A percentile compares a stretch with the other conserved stretches of the same genome.
phyloP scores from a whole-genome alignment of 2,888 invertebrate genomes.

The Coelinius sp. region DNA sequence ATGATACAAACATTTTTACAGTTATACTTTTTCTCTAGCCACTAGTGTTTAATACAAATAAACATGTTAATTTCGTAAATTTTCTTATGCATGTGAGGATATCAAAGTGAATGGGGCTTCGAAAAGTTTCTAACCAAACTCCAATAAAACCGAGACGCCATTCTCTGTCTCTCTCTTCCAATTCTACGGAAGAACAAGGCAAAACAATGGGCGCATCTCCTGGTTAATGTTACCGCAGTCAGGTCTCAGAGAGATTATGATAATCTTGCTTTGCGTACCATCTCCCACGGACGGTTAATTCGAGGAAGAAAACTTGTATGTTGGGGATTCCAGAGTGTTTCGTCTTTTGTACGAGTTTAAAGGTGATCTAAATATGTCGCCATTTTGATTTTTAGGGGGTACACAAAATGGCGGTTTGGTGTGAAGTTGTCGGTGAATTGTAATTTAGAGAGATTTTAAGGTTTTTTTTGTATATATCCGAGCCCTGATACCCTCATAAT shows the following conservation, averaged over 20 bases:
- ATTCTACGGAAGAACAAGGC: conserved; percentile 48
- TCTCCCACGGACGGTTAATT: conserved; percentile 62
- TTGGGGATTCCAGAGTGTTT: conserved; percentile 41
- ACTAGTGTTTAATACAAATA: conserved; percentile 10
- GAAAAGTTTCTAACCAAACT: conserved; percentile 51
- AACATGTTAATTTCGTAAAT: conserved; percentile 18
- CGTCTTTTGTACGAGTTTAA: not conserved
- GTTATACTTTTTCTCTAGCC: conserved; percentile 4
- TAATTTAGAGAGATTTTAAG: no score
- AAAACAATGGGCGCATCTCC: conserved; percentile 65
- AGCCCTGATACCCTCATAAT: not conserved
- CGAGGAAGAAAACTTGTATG: conserved; percentile 66
- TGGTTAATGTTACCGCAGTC: conserved; percentile 68
- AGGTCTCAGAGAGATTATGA: conserved; percentile 69
- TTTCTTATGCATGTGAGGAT: conserved; percentile 24
- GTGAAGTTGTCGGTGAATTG: no score
- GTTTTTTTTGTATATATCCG: not conserved
- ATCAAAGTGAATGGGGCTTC: conserved; percentile 49
- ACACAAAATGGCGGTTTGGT: no score
- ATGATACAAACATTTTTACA: conserved; percentile 28
- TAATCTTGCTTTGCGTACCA: conserved; percentile 69
- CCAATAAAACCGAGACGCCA: conserved; percentile 47
- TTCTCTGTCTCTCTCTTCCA: conserved; percentile 28
- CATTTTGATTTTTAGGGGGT: no score
- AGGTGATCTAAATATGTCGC: not conserved